Percentiles rank a stretch among this genome's conserved stretches.
Evolutionary conservation across 2,888 invertebrate species (phyloP).

Genomic region (Fragum fragum): DNA sequence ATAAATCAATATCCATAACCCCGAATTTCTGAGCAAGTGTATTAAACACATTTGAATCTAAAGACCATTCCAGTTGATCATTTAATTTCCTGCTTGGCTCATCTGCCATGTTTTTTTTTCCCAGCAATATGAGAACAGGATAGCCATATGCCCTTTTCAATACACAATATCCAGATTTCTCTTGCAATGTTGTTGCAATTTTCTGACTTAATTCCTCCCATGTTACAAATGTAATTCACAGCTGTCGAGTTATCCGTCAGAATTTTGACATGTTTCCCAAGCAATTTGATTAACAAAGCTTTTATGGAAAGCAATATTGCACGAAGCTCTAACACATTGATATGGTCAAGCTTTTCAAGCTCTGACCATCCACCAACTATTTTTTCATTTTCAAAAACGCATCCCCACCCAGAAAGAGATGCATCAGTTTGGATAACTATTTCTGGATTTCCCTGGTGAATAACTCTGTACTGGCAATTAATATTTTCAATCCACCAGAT

Average conservation of each 20-base stretch:
- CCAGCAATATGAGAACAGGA: background rate
- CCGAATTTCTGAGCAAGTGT: slow-evolving; percentile 4
- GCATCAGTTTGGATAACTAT: background rate
- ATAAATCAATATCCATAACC: slow-evolving; percentile 19
- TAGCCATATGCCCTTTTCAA: background rate
- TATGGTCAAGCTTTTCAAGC: slow-evolving; percentile 24
- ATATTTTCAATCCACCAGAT: slow-evolving; percentile 5
- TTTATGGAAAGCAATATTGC: background rate
- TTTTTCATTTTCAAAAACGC: background rate
- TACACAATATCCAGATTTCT: background rate
- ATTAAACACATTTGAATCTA: background rate
- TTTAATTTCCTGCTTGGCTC: background rate
- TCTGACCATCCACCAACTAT: background rate
- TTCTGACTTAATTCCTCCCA: background rate
- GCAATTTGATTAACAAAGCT: no score
- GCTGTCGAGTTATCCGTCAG: background rate
- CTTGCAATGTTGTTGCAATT: background rate
- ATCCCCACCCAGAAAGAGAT: background rate
- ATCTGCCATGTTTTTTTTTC: background rate
- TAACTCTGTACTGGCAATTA: background rate
- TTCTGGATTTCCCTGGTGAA: background rate
- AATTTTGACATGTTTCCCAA: slow-evolving; percentile 26
- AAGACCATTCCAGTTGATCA: background rate
- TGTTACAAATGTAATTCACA: background rate
- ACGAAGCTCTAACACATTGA: slow-evolving; percentile 22